Conservation (phyloP, 2,888 invertebrate species). For the Drosophila rubida region DNA sequence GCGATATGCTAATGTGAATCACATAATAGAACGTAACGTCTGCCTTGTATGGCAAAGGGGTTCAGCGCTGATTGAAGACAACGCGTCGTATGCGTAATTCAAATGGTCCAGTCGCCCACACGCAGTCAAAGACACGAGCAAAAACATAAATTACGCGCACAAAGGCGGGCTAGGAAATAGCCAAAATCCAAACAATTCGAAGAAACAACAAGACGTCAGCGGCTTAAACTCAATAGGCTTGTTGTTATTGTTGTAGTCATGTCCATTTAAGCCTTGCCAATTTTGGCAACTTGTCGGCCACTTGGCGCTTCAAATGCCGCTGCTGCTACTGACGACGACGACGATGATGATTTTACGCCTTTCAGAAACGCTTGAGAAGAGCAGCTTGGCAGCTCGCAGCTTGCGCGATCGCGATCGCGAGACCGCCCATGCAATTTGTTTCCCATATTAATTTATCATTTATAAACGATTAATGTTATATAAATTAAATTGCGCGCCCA, state of each 20-base stretch:
- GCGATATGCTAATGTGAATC: conserved; percentile 33
- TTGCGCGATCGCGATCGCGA: conserved; percentile 6
- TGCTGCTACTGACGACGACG: not conserved
- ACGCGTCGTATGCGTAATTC: conserved; percentile 66
- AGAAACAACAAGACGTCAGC: conserved; percentile 40
- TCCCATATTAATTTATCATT: conserved; percentile 79
- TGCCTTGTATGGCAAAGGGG: conserved; percentile 27
- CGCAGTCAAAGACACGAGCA: not conserved
- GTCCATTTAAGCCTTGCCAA: conserved; percentile 79
- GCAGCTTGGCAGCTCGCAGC: not conserved
- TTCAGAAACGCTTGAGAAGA: conserved; percentile 50
- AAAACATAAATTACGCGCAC: conserved; percentile 53
- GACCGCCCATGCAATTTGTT: conserved; percentile 72
- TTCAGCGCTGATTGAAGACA: conserved; percentile 48
- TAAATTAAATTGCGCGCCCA: conserved; percentile 76
- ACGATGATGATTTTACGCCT: conserved; percentile 62
- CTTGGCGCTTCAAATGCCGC: conserved; percentile 48
- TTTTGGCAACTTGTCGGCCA: conserved; percentile 80
- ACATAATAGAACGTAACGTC: conserved; percentile 37
- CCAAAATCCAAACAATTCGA: conserved; percentile 42
- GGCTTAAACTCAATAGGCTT: conserved; percentile 21
- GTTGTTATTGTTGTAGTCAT: conserved; percentile 47
- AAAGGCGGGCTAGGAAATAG: conserved; percentile 67
- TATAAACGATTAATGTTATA: conserved; percentile 77
- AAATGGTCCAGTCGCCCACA: conserved; percentile 58